Percentiles rank a stretch among this genome's conserved stretches.
Conservation (phyloP, 1,140 invertebrate genomes). For the Frieseomelitta varia region DNA sequence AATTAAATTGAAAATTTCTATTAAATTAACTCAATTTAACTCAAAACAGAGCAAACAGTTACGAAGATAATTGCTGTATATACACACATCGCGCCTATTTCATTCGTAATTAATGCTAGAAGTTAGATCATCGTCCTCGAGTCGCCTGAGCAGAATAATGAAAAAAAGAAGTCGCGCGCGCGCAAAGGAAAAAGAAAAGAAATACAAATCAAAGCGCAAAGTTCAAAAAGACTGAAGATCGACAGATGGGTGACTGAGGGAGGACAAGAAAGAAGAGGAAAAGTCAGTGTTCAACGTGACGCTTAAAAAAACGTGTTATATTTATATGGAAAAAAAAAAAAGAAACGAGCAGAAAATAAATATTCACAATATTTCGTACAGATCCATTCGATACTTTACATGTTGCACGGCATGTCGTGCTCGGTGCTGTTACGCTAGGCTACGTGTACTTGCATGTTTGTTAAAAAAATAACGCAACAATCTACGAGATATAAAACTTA, state of each 20-base stretch:
- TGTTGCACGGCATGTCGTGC: not conserved
- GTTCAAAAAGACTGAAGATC: not conserved
- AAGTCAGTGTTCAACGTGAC: not conserved
- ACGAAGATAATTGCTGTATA: no score
- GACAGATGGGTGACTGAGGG: not conserved
- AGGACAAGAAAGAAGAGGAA: not conserved
- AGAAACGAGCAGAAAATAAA: conserved; percentile 32
- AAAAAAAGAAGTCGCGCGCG: no score
- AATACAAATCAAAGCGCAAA: not conserved
- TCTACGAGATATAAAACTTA: conserved; percentile 40
- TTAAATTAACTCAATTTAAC: no score
- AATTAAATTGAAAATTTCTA: no score
- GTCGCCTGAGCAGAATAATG: no score
- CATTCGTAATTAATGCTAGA: no score
- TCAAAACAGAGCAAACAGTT: no score
- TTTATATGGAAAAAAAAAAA: conserved; percentile 34
- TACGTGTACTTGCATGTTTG: not conserved
- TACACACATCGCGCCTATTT: no score
- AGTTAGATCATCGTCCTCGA: no score
- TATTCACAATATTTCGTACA: conserved; percentile 32
- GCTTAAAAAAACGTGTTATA: conserved; percentile 40
- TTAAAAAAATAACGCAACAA: conserved; percentile 32
- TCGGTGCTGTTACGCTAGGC: not conserved
- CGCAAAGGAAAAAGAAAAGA: not conserved
- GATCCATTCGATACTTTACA: conserved; percentile 16